Conservation (phyloP, 2,888 invertebrate genomes). For the Ametastegia equiseti region DNA sequence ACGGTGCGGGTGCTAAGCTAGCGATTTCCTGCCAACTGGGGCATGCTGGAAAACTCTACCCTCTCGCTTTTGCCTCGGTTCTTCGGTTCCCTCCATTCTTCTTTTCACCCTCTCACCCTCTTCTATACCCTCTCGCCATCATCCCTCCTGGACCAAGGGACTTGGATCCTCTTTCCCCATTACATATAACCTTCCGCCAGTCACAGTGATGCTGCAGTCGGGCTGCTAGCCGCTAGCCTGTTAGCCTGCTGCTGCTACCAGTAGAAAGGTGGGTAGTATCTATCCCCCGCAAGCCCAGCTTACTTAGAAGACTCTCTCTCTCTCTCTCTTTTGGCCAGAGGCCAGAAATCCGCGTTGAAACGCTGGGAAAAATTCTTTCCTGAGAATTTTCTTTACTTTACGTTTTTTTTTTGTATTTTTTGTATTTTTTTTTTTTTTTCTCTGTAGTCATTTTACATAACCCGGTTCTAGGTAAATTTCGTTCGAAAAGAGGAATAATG, state of each 20-base stretch:
- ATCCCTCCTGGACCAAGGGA: background rate
- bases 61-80: background rate
- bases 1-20: constrained; percentile 41
- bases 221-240: constrained; percentile 14
- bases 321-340: constrained; percentile 32
- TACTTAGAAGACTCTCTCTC: background rate
- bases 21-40: constrained; percentile 47
- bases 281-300: background rate
- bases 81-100: constrained; percentile 17
- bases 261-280: no score
- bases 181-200: constrained; percentile 7
- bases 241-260: background rate
- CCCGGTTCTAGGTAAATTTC: no score
- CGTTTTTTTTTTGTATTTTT: background rate
- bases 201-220: constrained; percentile 22
- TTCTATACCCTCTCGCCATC: no score
- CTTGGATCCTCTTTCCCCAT: constrained; percentile 4
- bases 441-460: constrained; percentile 1
- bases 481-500: no score
- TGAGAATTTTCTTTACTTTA: background rate
- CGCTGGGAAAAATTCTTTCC: background rate
- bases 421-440: background rate
- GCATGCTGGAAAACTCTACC: constrained; percentile 34
- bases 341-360: constrained; percentile 18
- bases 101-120: background rate